phyloP scores from a whole-genome alignment of 2,113 vertebrate genomes.

The Jaculus jaculus region DNA sequence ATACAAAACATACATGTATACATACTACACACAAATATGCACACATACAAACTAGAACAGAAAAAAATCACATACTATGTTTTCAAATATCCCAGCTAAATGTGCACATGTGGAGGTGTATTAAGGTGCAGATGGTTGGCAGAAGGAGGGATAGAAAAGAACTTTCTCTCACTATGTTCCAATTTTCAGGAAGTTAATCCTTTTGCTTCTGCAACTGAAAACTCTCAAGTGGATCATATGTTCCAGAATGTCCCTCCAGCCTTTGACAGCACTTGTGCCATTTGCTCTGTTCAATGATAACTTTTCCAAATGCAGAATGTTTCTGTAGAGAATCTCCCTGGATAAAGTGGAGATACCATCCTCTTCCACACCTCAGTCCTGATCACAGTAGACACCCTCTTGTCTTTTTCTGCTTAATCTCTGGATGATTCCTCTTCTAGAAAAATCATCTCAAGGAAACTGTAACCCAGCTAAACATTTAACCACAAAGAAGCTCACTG shows the following conservation, averaged over 20 bases:
- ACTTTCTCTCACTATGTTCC: too few relatives aligned
- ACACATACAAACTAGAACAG: neutral
- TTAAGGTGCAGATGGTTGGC: too few relatives aligned
- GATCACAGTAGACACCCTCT: neutral
- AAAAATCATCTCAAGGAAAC: neutral
- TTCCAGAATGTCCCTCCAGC: rapidly evolving
- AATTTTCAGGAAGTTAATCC: neutral
- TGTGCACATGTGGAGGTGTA: rapidly evolving
- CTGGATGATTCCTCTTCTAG: neutral
- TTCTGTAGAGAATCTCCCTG: too few relatives aligned
- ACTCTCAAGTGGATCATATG: neutral
- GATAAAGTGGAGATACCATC: too few relatives aligned
- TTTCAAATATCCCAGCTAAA: rapidly evolving
- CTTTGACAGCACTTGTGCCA: too few relatives aligned
- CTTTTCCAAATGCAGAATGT: neutral
- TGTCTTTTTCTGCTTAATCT: neutral
- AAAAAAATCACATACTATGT: neutral
- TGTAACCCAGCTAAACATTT: neutral
- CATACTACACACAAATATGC: neutral
- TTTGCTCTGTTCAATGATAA: too few relatives aligned
- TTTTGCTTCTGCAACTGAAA: neutral
- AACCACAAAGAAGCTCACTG: neutral
- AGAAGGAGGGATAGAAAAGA: neutral
- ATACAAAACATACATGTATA: neutral
- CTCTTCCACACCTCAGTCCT: too few relatives aligned